These are phyloP conservation scores for Sarcophilus harrisii DNA, from an alignment of 2,797 vertebrate species.

Conservation along the genomic window DNA sequence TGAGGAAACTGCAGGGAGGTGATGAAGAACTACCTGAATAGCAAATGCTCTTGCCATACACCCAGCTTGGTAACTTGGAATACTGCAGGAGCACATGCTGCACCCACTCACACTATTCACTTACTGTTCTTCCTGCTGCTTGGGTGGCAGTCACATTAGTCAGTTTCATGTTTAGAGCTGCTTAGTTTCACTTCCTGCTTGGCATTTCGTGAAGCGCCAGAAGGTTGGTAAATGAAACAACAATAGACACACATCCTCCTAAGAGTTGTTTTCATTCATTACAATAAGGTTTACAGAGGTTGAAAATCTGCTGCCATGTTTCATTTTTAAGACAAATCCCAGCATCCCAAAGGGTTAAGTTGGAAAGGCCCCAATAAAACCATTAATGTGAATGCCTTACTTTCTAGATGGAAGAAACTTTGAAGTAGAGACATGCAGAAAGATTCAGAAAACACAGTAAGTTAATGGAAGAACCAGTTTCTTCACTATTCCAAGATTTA, in stretches of 20 bases:
- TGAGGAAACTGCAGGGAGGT: constrained; percentile 39
- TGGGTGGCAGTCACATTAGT: background rate
- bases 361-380: background rate
- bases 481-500: background rate
- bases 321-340: background rate
- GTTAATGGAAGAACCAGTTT: background rate
- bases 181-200: constrained; percentile 74
- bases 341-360: background rate
- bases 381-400: background rate
- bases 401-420: background rate
- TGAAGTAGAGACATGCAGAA: background rate
- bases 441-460: background rate
- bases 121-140: background rate
- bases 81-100: background rate
- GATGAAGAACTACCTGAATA: background rate
- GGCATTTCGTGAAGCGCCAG: constrained; percentile 56
- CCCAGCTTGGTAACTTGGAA: constrained; percentile 1
- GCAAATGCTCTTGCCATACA: constrained; percentile 22
- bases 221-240: constrained; percentile 33
- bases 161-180: constrained; percentile 55
- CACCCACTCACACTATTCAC: constrained; percentile 45
- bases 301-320: background rate
- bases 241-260: constrained; percentile 56
- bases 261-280: constrained; percentile 28
- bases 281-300: constrained; percentile 30